Evolutionary conservation across 1,140 invertebrate genomes (phyloP), one percentile per base, ranked within the genome.

Genomic region (Macrobrachium nipponense): DNA sequence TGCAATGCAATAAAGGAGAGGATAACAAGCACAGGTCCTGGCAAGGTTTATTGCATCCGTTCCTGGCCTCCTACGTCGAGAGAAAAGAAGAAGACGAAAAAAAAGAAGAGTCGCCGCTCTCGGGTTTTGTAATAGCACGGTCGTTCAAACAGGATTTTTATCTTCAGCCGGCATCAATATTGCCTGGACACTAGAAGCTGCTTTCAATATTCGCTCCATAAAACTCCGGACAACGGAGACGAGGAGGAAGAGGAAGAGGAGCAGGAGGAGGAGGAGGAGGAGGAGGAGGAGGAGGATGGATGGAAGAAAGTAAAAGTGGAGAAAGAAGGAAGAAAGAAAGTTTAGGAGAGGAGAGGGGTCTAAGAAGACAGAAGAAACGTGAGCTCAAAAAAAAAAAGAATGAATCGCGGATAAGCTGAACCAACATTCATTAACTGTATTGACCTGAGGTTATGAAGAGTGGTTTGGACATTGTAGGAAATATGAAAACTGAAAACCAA

Each of bases 41-140:
- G 20, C 36, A 36, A 27, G 66, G 66, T 70, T 70, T 70, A 70
- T 70, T 70, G 66, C 66, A 70, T 70, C 66, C 66, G 66, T 36
- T 70, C 66, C 36, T 14, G 18, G 66, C 51, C 51, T 51, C 51
- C 51, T 51, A 51, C 51, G 51, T 51, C 51, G 70, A 23, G 27
- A 23, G 70, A 73, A 43, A 73, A 36, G 27, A 36, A 73, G 51
- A 64, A 58, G 75, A 43, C 11, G 76, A 79, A 84, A 80, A 80
- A 62, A 80, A 43, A 44, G 73, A 61, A 66, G 64, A 80, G 66
- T 73, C 77, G 77, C 51, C 51, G 51, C 51, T 51, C 51, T 51
- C 51, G 51, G 51, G 83, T 86, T 80, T 80, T 80, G 77, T 86
- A 86, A 86, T 86, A 86, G 83, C 23, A 60, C 73, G 80, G 83